These are phyloP conservation scores for Plodia interpunctella DNA, from an alignment of 1,140 invertebrate species.

Conservation along the genomic window DNA sequence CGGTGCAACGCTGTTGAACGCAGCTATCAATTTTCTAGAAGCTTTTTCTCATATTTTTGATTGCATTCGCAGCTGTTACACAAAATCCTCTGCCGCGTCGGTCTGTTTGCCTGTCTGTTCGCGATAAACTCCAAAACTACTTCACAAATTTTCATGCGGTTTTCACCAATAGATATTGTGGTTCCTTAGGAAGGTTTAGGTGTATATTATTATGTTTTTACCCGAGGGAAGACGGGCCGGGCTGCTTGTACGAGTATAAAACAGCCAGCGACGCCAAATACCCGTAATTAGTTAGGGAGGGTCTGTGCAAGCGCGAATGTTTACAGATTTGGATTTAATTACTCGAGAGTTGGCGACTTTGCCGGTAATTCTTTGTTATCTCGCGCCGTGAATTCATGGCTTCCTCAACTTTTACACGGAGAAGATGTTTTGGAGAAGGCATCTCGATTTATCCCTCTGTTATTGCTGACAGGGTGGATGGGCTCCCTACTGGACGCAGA, in stretches of 20 bases:
- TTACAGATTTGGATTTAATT: conserved; percentile 34
- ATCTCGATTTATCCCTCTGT: background rate
- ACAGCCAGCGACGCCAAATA: background rate
- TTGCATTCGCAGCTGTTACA: too few species aligned
- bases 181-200: too few species aligned
- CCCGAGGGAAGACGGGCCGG: too few species aligned
- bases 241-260: too few species aligned
- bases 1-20: background rate
- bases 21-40: background rate
- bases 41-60: too few species aligned
- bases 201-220: too few species aligned
- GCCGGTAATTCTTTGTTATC: conserved; percentile 34
- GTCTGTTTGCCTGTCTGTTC: too few species aligned
- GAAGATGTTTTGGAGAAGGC: conserved; percentile 14
- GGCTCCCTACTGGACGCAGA: too few species aligned
- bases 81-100: too few species aligned
- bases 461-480: background rate
- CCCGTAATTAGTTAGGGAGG: background rate
- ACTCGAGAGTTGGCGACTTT: conserved; percentile 25
- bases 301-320: conserved; percentile 17
- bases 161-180: too few species aligned
- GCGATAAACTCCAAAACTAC: too few species aligned
- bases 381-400: conserved; percentile 24
- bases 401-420: conserved; percentile 17
- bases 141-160: too few species aligned